A percentile compares a stretch with the other conserved stretches of the same genome.
Evolutionary conservation across 1,140 invertebrate genomes (phyloP).

Genomic region (Neodiprion lecontei): DNA sequence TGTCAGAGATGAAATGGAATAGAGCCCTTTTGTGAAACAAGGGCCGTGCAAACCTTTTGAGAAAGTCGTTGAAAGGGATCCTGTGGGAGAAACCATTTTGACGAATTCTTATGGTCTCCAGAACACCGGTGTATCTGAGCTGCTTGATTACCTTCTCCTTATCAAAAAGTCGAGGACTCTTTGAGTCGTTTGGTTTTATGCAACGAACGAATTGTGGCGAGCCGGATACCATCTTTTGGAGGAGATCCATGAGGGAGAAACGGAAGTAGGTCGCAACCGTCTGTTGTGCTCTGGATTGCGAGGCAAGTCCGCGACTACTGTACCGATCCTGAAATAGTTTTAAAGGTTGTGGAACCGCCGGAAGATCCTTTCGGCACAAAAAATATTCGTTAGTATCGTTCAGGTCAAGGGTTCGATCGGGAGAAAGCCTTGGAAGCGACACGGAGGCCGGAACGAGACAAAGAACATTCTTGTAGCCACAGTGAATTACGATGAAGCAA

Average conservation of each 20-base stretch:
- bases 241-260: conserved; percentile 83
- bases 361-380: not conserved
- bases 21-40: not conserved
- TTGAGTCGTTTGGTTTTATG: conserved; percentile 81
- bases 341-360: conserved; percentile 4
- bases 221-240: conserved; percentile 83
- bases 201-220: conserved; percentile 85
- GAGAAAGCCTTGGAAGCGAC: conserved; percentile 4
- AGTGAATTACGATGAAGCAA: not conserved
- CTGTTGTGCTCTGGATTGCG: conserved; percentile 84
- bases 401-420: not conserved
- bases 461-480: not conserved
- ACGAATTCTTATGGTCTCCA: conserved; percentile 83
- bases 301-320: conserved; percentile 71
- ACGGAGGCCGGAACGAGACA: not conserved
- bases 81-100: conserved; percentile 84
- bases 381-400: conserved; percentile 3
- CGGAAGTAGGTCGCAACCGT: conserved; percentile 86
- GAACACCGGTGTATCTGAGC: conserved; percentile 79
- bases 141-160: conserved; percentile 77
- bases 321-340: conserved; percentile 55
- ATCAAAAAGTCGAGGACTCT: conserved; percentile 74
- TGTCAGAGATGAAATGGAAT: not conserved
- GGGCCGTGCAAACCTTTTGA: conserved; percentile 69
- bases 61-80: conserved; percentile 79